Percentiles rank a stretch among this genome's conserved stretches.
These are phyloP conservation scores for Acrossocheilus wenchowensis DNA, from an alignment of 2,797 vertebrate species.

Conservation along the genomic window DNA sequence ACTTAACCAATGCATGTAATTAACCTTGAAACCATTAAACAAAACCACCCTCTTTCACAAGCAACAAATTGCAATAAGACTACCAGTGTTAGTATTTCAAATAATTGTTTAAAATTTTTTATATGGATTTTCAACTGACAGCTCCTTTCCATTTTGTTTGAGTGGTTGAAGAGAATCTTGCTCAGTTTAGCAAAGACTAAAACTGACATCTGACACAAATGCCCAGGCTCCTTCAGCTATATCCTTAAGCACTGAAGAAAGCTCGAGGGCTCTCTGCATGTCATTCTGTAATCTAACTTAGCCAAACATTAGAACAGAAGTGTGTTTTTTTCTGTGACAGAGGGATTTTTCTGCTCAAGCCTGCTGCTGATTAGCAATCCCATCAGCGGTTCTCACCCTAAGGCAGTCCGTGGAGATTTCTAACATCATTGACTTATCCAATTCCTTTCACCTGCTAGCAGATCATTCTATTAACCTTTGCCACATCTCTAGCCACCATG, in stretches of 20 bases:
- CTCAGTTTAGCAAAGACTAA: constrained; percentile 13
- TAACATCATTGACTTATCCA: constrained; percentile 27
- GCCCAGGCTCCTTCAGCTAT: not conserved
- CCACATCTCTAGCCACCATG: not conserved
- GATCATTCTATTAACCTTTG: constrained; percentile 20
- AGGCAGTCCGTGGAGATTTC: constrained; percentile 17
- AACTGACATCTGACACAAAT: constrained; percentile 32
- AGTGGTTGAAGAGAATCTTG: not conserved
- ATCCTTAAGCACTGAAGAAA: constrained; percentile 13
- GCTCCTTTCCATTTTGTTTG: not conserved
- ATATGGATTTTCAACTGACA: not conserved
- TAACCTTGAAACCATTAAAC: not conserved
- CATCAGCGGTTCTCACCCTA: not conserved
- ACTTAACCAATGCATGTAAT: not conserved
- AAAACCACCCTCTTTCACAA: too few species aligned
- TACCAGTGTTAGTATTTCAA: too few species aligned
- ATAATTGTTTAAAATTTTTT: fast-evolving
- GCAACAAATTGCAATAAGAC: too few species aligned
- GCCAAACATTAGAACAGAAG: constrained; percentile 12
- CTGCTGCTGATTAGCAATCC: constrained; percentile 3
- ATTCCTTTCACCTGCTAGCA: not conserved
- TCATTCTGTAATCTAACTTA: constrained; percentile 16
- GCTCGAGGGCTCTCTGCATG: not conserved
- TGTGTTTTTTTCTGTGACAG: constrained; percentile 10
- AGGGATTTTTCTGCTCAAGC: not conserved